Base-by-base conservation (phyloP, 1,140 invertebrate genomes). In the Papilio aristodemus region DNA sequence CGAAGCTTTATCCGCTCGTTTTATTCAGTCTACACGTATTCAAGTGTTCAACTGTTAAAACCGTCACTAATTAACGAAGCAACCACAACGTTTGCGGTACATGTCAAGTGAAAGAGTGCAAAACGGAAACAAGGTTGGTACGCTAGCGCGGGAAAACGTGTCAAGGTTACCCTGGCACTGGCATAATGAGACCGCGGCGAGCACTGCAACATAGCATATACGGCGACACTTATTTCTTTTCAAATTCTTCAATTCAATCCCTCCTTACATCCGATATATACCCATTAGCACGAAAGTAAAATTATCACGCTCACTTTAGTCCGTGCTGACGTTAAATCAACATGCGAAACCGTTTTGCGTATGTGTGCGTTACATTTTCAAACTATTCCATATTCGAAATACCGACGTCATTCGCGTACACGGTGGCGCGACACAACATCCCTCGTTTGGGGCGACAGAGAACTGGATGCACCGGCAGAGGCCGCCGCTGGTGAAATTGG, bases 61-160 rank as follows among this genome's bases (percentile, higher is more conserved):
- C 46, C 13, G 63, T 66, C 41, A 43, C 43, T 66, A 50, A 66
- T 66, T 46, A 66, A 66, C 25, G 41, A 37, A 66, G 63, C 50
- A 66, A 39, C 63, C 41, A 66, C 63, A 32, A 14, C 8, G n/a
- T 66, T 66, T 66, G 25, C 63, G 80, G 75, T 76, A 84, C 87
- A 85, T 84, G 83, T 87, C 86, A 86, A 85, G 82, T 75, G 85
- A 84, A 50, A 50, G 79, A 87, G 85, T 87, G 86, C 84, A 89
- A 54, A 54, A 85, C 80, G 83, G 83, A 87, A 87, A 86, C 83
- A 89, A 89, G 87, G 83, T 82, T 82, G 81, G 72, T 73, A 76
- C 77, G 76, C 79, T 77, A 87, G 81, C 87, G 89, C 89, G 89
- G 87, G 84, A 90, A 90, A 91, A 79, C 72, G 81, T 89, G 89